Percentiles rank a stretch among this genome's conserved stretches.
Conservation (phyloP, 2,797 vertebrate genomes). For the Buceros bicornis region DNA sequence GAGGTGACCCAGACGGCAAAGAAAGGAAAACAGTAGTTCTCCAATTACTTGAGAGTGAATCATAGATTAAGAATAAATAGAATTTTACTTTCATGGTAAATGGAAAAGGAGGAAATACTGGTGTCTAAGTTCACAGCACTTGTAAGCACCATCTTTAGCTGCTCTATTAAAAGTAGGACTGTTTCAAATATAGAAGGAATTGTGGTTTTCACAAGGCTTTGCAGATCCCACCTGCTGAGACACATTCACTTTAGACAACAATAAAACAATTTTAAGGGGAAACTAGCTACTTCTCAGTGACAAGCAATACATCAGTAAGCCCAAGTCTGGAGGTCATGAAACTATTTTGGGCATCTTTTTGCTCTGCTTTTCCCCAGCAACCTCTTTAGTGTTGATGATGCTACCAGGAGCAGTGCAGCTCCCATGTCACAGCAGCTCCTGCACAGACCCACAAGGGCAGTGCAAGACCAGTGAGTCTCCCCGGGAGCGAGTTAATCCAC, state of each 20-base stretch:
- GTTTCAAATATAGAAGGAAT: neutral
- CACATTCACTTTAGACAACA: neutral
- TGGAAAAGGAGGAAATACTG: neutral
- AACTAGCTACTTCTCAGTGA: neutral
- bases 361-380: neutral
- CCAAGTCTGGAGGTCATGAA: neutral
- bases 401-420: neutral
- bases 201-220: neutral
- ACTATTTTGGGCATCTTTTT: neutral
- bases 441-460: neutral
- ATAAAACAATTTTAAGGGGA: neutral
- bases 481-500: neutral
- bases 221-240: neutral
- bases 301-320: neutral
- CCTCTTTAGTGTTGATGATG: neutral
- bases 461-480: neutral
- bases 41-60: neutral
- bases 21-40: neutral
- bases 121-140: neutral
- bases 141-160: neutral
- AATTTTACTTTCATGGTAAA: neutral
- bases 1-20: neutral
- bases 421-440: neutral
- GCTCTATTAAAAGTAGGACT: neutral
- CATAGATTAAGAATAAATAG: neutral